Base-by-base conservation (phyloP, 2,113 vertebrate genomes). In the Apodemus speciosus region DNA sequence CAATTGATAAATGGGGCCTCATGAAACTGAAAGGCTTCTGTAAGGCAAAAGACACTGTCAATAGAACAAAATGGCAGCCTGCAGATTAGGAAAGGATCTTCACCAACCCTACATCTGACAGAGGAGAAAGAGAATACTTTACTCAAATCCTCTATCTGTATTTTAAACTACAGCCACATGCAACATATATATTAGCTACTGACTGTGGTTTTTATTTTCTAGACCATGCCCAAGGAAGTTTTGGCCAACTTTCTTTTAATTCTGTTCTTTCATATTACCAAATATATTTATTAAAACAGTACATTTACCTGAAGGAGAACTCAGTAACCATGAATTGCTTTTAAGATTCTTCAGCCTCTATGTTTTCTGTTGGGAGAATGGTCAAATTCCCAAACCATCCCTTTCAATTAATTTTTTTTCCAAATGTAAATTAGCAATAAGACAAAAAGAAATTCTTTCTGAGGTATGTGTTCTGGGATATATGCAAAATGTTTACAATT, bases 401-500 rank as follows among this genome's bases (percentile, higher is more conserved):
- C 94, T 97, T 98, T 98, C 69, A 97, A 93, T 97, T 15, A 91
- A 95, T 95, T 96, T 69, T 89, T 97, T 97, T 94, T 88, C 64
- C 72, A 97, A 97, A 97, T 96, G 96, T 96, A 93, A 96, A 91
- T 98, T 91, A 91, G 21, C 21, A 92, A 93, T 87, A 40, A 76
- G 72, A 72, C 73, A 20, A 18, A n/a, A 56, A 94, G 35, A 30
- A 18, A 92, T 91, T 20, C 21, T 88, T 21, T 16, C 21, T 84
- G 87, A 89, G 75, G 68, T n/a, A 87, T 79, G 81, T 69, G 32
- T 90, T 40, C 20, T 56, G 23, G 92, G 77, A 64, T 83, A n/a
- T n/a, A 72, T 14, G 3, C 32, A 72, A 60, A 32, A 83, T 88
- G 79, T 90, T 94, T 88, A 0, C 95, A 94, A 96, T 62, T n/a